Conservation (phyloP, 2,888 invertebrate genomes). For the Eristalis arbustorum region DNA sequence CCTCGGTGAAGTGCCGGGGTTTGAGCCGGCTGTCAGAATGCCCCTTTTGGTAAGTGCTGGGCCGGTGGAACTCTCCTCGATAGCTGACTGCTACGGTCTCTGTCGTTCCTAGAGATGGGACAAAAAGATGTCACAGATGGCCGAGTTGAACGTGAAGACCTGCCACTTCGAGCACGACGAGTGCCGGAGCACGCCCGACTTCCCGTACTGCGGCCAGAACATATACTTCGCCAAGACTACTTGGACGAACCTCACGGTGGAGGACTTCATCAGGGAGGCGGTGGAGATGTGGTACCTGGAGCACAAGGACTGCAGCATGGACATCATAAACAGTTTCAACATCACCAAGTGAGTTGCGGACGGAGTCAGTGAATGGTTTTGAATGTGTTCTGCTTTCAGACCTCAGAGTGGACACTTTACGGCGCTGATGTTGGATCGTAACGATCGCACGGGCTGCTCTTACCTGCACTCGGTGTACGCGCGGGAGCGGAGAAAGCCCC, state of each 20-base stretch:
- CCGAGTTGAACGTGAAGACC: constrained; percentile 52
- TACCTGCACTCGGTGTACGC: background rate
- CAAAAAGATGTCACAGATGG: constrained; percentile 20
- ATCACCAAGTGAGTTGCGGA: constrained; percentile 31
- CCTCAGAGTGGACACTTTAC: constrained; percentile 60
- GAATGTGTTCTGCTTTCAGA: background rate
- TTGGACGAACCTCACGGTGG: constrained; percentile 25
- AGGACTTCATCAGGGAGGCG: constrained; percentile 50
- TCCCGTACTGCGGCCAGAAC: constrained; percentile 51
- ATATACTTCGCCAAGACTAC: constrained; percentile 52
- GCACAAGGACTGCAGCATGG: constrained; percentile 32
- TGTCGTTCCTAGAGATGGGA: constrained; percentile 41
- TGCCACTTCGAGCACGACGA: constrained; percentile 52
- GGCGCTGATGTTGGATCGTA: constrained; percentile 35
- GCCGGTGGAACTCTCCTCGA: background rate
- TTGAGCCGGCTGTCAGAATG: constrained; percentile 33
- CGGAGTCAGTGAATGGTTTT: background rate
- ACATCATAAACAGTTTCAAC: constrained; percentile 19
- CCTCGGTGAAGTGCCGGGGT: constrained; percentile 13
- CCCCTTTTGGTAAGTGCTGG: constrained; percentile 22
- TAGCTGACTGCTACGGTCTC: background rate
- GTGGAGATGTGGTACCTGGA: constrained; percentile 54
- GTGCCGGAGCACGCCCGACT: constrained; percentile 42
- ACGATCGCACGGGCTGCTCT: constrained; percentile 39
- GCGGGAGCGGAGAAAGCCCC: constrained; percentile 1